Percentiles rank a stretch among this genome's conserved stretches.
These are phyloP conservation scores for Silurus lanzhouensis DNA, from an alignment of 2,797 vertebrate genomes.

Conservation along the genomic window DNA sequence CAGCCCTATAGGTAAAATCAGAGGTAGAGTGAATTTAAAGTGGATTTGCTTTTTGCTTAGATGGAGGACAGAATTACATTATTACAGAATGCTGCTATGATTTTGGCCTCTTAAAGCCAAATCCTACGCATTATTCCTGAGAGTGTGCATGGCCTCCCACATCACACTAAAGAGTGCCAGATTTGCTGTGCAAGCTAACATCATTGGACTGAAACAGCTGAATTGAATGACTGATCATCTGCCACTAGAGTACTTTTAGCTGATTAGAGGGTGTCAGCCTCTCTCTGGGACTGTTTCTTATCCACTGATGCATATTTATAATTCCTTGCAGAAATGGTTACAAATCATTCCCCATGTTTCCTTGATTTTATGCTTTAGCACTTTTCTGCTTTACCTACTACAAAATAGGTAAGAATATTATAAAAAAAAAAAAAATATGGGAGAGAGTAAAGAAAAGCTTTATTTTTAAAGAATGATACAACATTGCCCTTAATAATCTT, in stretches of 20 bases:
- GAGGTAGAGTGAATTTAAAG: not conserved
- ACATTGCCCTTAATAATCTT: not conserved
- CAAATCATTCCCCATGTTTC: not conserved
- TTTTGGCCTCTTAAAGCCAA: slow-evolving; percentile 21
- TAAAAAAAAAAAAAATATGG: not conserved
- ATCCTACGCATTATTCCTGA: slow-evolving; percentile 32
- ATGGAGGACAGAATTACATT: slow-evolving; percentile 8
- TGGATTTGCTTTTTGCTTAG: not conserved
- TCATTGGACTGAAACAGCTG: not conserved
- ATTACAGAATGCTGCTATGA: slow-evolving; percentile 12
- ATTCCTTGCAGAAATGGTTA: slow-evolving; percentile 6
- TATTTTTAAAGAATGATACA: not conserved
- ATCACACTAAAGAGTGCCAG: slow-evolving; percentile 11
- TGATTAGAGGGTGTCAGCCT: not conserved
- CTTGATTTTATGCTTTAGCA: no score
- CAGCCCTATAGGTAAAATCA: not conserved
- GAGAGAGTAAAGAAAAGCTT: not conserved
- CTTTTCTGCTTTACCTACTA: not conserved
- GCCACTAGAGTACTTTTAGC: slow-evolving; percentile 21
- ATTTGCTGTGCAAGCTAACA: slow-evolving; percentile 8
- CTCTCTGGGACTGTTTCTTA: slow-evolving; percentile 22
- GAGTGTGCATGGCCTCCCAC: not conserved
- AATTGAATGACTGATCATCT: slow-evolving; percentile 33
- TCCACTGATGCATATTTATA: slow-evolving; percentile 2
- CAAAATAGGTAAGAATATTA: not conserved